A percentile compares a stretch with the other conserved stretches of the same genome.
phyloP scores from a whole-genome alignment of 35 echinoderm and acorn worm genomes.

The Eucidaris tribuloides region DNA sequence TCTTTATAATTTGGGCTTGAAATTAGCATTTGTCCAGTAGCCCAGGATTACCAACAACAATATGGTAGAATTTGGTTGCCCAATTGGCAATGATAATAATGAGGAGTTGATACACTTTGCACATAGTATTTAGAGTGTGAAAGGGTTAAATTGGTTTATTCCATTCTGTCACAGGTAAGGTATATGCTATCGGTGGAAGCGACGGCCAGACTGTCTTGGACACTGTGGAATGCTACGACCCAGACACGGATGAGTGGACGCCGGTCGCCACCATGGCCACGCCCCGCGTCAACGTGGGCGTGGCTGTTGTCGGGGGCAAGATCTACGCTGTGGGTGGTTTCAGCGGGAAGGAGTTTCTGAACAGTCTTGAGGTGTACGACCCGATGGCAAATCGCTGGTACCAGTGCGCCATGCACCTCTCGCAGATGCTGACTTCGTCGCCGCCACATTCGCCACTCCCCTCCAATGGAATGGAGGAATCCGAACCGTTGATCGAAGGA shows the following conservation, averaged over 20 bases:
- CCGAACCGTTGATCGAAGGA: too few relatives aligned
- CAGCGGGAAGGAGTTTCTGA: conserved; percentile 67
- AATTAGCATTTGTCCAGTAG: too few relatives aligned
- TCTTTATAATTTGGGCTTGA: too few relatives aligned
- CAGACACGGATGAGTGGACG: conserved; percentile 55
- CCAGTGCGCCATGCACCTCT: conserved; percentile 55
- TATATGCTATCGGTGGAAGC: conserved; percentile 84
- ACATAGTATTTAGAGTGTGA: too few relatives aligned
- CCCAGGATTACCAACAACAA: too few relatives aligned
- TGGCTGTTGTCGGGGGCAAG: conserved; percentile 28
- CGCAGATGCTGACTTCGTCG: not conserved
- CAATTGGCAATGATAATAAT: too few relatives aligned
- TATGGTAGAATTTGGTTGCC: too few relatives aligned
- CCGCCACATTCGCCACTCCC: not conserved
- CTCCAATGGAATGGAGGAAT: too few relatives aligned
- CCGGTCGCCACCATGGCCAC: conserved; percentile 57
- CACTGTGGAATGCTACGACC: conserved; percentile 89
- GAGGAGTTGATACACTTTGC: too few relatives aligned
- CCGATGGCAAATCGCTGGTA: conserved; percentile 48
- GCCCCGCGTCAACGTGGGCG: conserved; percentile 76
- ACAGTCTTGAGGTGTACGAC: conserved; percentile 63
- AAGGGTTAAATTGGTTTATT: too few relatives aligned
- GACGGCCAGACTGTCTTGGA: conserved; percentile 79
- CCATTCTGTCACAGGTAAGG: conserved; percentile 58
- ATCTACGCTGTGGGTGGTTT: conserved; percentile 89